phyloP scores from a whole-genome alignment of 2,113 vertebrate genomes.

The Isurus oxyrinchus region DNA sequence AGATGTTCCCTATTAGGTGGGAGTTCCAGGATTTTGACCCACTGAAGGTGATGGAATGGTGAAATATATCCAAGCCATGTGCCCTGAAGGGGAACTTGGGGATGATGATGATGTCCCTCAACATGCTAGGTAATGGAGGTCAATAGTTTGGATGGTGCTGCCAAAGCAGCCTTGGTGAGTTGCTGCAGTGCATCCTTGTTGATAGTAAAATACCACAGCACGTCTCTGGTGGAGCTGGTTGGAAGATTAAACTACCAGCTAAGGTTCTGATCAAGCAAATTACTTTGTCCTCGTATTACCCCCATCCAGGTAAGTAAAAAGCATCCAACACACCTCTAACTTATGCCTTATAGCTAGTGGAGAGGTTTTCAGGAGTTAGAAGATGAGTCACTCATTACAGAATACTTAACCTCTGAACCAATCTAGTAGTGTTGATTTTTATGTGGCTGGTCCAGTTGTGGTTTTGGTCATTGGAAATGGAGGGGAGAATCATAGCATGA shows the following conservation, averaged over 20 bases:
- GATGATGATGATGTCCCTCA: background rate
- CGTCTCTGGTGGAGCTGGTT: background rate
- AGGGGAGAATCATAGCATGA: background rate
- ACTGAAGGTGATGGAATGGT: background rate
- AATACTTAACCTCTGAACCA: too few species aligned
- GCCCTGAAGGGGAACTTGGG: background rate
- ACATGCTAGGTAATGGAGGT: background rate
- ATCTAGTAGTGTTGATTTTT: background rate
- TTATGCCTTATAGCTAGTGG: background rate
- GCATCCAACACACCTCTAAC: background rate
- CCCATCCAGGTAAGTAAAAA: background rate
- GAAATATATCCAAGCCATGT: background rate
- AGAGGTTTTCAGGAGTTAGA: too few species aligned
- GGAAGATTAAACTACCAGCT: background rate
- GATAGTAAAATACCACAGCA: background rate
- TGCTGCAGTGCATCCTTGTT: background rate
- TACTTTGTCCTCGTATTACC: background rate
- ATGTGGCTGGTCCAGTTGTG: background rate
- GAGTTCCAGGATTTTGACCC: background rate
- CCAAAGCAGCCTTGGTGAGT: background rate
- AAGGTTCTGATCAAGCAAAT: background rate
- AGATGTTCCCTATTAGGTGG: background rate
- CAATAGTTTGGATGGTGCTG: background rate
- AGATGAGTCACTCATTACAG: too few species aligned
- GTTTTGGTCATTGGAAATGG: background rate